Percentiles rank a stretch among this genome's conserved stretches.
Conservation (phyloP, 2,888 invertebrate genomes). For the Catotricha subobsoleta region DNA sequence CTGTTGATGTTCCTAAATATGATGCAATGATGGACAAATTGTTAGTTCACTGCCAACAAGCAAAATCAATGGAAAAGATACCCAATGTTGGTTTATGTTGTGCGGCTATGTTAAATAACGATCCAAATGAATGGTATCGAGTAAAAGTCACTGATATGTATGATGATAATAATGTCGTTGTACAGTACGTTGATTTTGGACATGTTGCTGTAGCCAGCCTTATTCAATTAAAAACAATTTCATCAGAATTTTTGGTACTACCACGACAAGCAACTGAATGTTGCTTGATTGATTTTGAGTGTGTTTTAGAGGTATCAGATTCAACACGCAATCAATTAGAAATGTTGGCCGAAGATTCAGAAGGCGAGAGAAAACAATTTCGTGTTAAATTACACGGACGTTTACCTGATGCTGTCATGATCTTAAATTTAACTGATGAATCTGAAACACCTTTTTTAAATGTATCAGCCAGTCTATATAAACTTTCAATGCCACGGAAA, state of each 20-base stretch:
- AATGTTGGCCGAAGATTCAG: slow-evolving; percentile 43
- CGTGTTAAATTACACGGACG: slow-evolving; percentile 39
- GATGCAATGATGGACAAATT: slow-evolving; percentile 50
- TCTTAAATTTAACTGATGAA: slow-evolving; percentile 44
- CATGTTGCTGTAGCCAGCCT: slow-evolving; percentile 64
- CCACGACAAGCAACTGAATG: slow-evolving; percentile 62
- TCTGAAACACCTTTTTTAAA: slow-evolving; percentile 35
- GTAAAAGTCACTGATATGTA: slow-evolving; percentile 39
- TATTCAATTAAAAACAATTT: slow-evolving; percentile 42
- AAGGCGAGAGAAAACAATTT: slow-evolving; percentile 31
- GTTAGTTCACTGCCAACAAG: slow-evolving; percentile 38
- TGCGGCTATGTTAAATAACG: slow-evolving; percentile 61
- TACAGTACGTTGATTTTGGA: slow-evolving; percentile 88
- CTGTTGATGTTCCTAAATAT: slow-evolving; percentile 39
- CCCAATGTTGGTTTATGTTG: slow-evolving; percentile 34
- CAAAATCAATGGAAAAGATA: slow-evolving; percentile 31
- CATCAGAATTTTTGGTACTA: slow-evolving; percentile 42
- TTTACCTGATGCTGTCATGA: slow-evolving; percentile 30
- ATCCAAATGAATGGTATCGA: slow-evolving; percentile 72
- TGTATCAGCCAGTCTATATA: slow-evolving; percentile 36
- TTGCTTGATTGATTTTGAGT: slow-evolving; percentile 44
- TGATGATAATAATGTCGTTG: slow-evolving; percentile 32
- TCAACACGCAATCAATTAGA: slow-evolving; percentile 34
- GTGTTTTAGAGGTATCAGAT: slow-evolving; percentile 20
- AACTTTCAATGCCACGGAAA: slow-evolving; percentile 26